Evolutionary conservation across 2,113 vertebrate genomes (phyloP).

Genomic region (Poeciliopsis occidentalis): DNA sequence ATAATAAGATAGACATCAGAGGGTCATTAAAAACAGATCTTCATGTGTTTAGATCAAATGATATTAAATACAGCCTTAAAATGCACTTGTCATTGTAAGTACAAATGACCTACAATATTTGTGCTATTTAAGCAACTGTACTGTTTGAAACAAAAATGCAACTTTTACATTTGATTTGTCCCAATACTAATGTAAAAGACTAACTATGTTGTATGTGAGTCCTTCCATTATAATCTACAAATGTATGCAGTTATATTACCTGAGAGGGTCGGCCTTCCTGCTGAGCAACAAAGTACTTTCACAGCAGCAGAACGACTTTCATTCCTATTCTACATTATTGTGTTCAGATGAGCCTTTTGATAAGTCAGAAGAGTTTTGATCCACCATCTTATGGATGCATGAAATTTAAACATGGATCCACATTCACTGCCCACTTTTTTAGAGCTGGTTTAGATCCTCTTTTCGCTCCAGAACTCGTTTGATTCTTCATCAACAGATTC

Average conservation of each 20-base stretch:
- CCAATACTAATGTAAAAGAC: not conserved
- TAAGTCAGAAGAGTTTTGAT: not conserved
- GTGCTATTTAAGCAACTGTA: not conserved
- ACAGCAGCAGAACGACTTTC: not conserved
- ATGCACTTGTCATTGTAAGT: no score
- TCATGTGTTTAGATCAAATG: no score
- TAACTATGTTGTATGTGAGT: not conserved
- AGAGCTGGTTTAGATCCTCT: not conserved
- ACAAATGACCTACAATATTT: not conserved
- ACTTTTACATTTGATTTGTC: no score
- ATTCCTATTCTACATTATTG: not conserved
- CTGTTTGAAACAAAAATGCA: not conserved
- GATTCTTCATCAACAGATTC: not conserved
- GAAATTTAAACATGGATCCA: no score
- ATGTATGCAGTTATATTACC: not conserved
- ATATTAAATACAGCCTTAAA: no score
- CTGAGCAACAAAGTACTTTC: not conserved
- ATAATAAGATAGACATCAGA: no score
- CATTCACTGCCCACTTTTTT: no score
- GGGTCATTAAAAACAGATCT: no score
- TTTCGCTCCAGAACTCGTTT: not conserved
- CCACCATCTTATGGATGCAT: not conserved
- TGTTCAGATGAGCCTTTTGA: no score
- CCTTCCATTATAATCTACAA: not conserved
- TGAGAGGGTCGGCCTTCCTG: no score